Evolutionary conservation across 2,888 invertebrate genomes (phyloP).

Genomic region (Odontocerum albicorne): DNA sequence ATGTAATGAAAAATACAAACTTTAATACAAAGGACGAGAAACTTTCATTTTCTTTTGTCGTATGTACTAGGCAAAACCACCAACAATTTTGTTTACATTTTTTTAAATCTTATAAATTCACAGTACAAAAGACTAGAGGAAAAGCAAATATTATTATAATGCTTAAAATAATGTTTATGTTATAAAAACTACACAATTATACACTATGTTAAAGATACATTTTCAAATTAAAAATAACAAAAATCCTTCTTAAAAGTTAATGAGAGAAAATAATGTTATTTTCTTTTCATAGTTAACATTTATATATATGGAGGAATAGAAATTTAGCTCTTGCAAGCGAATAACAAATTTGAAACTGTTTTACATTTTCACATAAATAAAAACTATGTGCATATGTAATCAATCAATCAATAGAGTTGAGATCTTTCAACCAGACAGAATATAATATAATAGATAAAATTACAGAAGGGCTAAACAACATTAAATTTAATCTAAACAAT

Average conservation of each 20-base stretch:
- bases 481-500: slow-evolving; percentile 15
- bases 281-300: background rate
- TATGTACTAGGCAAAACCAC: background rate
- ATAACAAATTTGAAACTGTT: background rate
- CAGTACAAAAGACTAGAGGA: slow-evolving; percentile 36
- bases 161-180: no score
- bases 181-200: no score
- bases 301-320: background rate
- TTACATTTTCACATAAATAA: no score
- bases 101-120: slow-evolving; percentile 31
- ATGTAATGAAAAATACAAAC: no score
- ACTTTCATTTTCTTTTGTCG: no score
- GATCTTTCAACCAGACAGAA: no score
- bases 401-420: no score
- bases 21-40: no score
- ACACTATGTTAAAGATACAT: background rate
- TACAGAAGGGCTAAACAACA: slow-evolving; percentile 14
- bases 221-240: background rate
- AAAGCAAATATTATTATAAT: slow-evolving; percentile 33
- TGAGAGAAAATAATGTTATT: no score
- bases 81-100: slow-evolving; percentile 12
- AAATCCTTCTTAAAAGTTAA: no score
- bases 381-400: no score
- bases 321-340: background rate
- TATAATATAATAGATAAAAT: slow-evolving; percentile 5